Evolutionary conservation across 2,888 invertebrate genomes (phyloP).

Genomic region (Hirtodrosophila cameraria): DNA sequence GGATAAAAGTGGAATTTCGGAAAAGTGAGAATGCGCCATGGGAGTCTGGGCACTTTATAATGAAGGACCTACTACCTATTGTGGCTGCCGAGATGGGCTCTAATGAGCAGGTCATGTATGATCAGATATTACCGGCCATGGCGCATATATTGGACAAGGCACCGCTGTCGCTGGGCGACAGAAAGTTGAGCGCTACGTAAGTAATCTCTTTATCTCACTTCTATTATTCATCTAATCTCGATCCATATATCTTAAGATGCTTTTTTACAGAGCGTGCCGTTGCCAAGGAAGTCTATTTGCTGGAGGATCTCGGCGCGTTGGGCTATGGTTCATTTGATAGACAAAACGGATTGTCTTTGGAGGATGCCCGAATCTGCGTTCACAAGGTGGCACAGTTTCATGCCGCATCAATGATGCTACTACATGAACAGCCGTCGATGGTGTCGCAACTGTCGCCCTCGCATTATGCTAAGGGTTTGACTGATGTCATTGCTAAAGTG

Average conservation of each 20-base stretch:
- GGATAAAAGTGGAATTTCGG: constrained; percentile 53
- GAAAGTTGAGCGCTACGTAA: constrained; percentile 66
- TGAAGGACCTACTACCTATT: constrained; percentile 69
- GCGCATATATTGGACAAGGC: constrained; percentile 40
- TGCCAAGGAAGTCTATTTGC: constrained; percentile 67
- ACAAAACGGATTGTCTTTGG: constrained; percentile 84
- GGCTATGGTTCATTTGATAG: constrained; percentile 85
- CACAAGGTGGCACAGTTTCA: constrained; percentile 85
- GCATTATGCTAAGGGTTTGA: constrained; percentile 49
- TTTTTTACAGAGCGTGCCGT: constrained; percentile 50
- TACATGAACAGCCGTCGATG: constrained; percentile 49
- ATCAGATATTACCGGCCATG: constrained; percentile 66
- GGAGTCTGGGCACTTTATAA: constrained; percentile 46
- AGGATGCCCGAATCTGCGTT: constrained; percentile 84
- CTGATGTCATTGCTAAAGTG: constrained; percentile 28
- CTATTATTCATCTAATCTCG: not conserved
- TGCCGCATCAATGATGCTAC: constrained; percentile 85
- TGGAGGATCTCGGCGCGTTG: constrained; percentile 83
- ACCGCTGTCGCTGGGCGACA: constrained; percentile 5
- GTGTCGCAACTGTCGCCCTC: constrained; percentile 43
- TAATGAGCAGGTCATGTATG: constrained; percentile 68
- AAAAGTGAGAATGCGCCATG: constrained; percentile 15
- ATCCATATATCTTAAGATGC: constrained; percentile 54
- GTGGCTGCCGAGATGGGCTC: constrained; percentile 65
- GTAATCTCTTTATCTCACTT: constrained; percentile 6